Evolutionary conservation across 2,888 invertebrate species (phyloP).

Genomic region (Pantelozetes paolii): DNA sequence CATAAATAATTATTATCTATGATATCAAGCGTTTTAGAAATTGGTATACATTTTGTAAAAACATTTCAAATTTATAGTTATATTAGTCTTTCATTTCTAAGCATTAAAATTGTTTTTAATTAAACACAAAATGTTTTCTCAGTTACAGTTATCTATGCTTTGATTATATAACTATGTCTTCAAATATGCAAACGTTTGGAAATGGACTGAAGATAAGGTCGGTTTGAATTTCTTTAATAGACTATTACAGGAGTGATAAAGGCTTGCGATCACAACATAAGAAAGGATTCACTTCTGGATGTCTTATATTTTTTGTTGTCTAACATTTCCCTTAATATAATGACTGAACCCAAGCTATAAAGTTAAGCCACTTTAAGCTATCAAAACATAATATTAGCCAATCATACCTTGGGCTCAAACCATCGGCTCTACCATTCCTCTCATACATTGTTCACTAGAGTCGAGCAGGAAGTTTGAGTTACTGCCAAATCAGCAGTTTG

Average conservation of each 20-base stretch:
- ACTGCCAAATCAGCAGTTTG: slow-evolving; percentile 6
- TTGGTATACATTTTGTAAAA: neutral
- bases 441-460: neutral
- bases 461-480: slow-evolving; percentile 13
- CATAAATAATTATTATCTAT: slow-evolving; percentile 19
- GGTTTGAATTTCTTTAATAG: neutral
- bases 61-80: neutral
- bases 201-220: neutral
- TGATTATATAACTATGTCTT: neutral
- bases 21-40: neutral
- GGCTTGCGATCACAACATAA: neutral
- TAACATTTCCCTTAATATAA: slow-evolving; percentile 10
- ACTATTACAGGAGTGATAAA: neutral
- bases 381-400: slow-evolving; percentile 19
- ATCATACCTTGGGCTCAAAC: neutral
- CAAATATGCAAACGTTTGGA: slow-evolving; percentile 6
- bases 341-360: neutral
- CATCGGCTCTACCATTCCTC: too few relatives aligned
- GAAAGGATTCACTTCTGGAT: neutral
- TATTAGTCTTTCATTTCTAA: neutral
- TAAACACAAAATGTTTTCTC: neutral
- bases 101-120: neutral
- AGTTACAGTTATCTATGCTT: slow-evolving; percentile 8
- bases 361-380: slow-evolving; percentile 25
- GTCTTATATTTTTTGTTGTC: neutral